phyloP scores from a whole-genome alignment of 2,797 vertebrate genomes.

The Podarcis lilfordi region DNA sequence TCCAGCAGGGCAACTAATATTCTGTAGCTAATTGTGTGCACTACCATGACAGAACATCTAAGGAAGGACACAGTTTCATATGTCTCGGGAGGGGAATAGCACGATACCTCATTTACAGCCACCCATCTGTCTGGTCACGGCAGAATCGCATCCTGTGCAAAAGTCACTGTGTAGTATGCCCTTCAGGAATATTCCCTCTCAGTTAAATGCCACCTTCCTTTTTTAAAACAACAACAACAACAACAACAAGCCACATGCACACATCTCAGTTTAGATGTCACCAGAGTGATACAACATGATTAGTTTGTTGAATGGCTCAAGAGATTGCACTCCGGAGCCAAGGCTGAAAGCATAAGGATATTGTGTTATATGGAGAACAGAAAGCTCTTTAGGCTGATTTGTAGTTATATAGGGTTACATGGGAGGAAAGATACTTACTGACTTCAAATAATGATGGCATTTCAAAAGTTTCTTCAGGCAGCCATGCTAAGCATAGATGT shows the following conservation, averaged over 20 bases:
- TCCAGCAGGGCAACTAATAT: constrained; percentile 79
- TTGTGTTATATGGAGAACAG: constrained; percentile 1
- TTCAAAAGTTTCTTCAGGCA: not conserved
- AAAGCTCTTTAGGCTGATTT: not conserved
- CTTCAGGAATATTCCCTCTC: constrained; percentile 72
- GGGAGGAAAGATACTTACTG: not conserved
- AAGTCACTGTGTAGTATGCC: constrained; percentile 59
- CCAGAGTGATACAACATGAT: not conserved
- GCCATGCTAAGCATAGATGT: no score
- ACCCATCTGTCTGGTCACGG: constrained; percentile 79
- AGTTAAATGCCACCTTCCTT: constrained; percentile 16
- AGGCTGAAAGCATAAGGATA: constrained; percentile 17
- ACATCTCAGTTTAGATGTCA: not conserved
- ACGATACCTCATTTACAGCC: constrained; percentile 75
- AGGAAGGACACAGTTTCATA: constrained; percentile 67
- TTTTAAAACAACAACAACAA: not conserved
- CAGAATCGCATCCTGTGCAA: constrained; percentile 62
- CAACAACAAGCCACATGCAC: not conserved
- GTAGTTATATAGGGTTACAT: not conserved
- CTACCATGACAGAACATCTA: constrained; percentile 66
- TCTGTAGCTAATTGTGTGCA: constrained; percentile 79
- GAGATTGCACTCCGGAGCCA: not conserved
- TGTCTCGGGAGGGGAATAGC: constrained; percentile 73
- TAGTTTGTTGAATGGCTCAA: not conserved
- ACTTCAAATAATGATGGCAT: not conserved